Percentiles rank a stretch among this genome's conserved stretches.
phyloP scores from a whole-genome alignment of 2,797 vertebrate genomes.

The Ctenopoma kingsleyae region DNA sequence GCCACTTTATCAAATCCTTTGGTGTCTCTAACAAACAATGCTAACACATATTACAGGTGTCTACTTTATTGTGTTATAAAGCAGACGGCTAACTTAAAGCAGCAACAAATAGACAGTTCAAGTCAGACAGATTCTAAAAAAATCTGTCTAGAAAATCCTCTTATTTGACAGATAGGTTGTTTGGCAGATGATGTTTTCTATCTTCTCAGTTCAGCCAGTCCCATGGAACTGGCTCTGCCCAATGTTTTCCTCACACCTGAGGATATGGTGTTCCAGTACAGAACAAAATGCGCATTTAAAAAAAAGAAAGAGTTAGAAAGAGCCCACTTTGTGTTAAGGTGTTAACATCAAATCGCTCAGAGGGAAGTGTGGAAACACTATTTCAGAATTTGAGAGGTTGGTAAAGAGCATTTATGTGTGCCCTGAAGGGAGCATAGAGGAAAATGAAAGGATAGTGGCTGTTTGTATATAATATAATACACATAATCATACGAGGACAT shows the following conservation, averaged over 20 bases:
- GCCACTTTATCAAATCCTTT: too few relatives aligned
- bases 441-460: conserved; percentile 1
- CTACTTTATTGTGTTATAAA: too few relatives aligned
- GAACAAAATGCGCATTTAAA: not conserved
- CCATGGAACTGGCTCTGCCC: not conserved
- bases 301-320: not conserved
- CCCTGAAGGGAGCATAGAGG: not conserved
- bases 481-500: conserved; percentile 9
- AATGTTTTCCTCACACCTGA: conserved; percentile 1
- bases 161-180: not conserved
- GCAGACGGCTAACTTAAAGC: too few relatives aligned
- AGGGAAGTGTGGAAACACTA: conserved; percentile 18
- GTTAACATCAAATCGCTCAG: conserved; percentile 3
- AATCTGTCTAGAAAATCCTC: too few relatives aligned
- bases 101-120: too few relatives aligned
- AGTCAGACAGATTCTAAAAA: too few relatives aligned
- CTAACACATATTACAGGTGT: too few relatives aligned
- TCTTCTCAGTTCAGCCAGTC: not conserved
- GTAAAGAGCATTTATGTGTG: not conserved
- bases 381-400: conserved; percentile 2
- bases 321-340: not conserved
- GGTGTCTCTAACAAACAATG: too few relatives aligned
- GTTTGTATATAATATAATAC: not conserved
- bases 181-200: not conserved
- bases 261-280: conserved; percentile 1